Base-by-base conservation (phyloP, 1,140 invertebrate genomes). In the Solenopsis invicta region DNA sequence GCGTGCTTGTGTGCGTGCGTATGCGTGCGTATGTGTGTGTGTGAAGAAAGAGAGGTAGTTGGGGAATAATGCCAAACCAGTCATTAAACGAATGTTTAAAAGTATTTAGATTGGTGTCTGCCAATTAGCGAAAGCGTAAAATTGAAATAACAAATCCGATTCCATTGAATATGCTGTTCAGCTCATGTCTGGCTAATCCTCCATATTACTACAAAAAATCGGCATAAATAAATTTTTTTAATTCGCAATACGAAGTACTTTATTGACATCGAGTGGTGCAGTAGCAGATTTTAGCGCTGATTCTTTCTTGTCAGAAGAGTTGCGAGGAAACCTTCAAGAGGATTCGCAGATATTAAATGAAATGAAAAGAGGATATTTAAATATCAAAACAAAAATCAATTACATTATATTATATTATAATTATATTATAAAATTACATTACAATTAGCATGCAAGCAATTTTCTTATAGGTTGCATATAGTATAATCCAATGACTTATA, bases 51-150 rank as follows among this genome's bases (percentile, higher is more conserved):
- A 12, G 56, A n/a, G 54, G 18, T 54, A 66, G 45, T 18, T 6
- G 18, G 21, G 9, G 54, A 72, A 90, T 90, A 88, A 77, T 85
- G 67, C 8, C 56, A 72, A 56, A 64, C 62, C 85, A 54, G 69
- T 81, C 81, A 48, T 89, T 90, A 88, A 90, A 82, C 56, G 75
- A 85, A 86, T 64, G 71, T 71, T 88, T 85, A 85, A 89, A 87
- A 78, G 29, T 77, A 56, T 59, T 90, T 88, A 77, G 81, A 86
- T 82, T 59, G 54, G 48, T 66, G 81, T 77, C 85, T 78, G 74
- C 81, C 81, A 82, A 90, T 90, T 88, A 88, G 81, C 81, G 56
- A 80, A 37, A 37, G 52, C 29, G 62, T 62, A 85, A 90, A 84
- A 45, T 88, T 81, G 76, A 66, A 71, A 74, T 48, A n/a, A 71